These are phyloP conservation scores for Drosophila kohkoa DNA, from an alignment of 1,140 invertebrate genomes.

Conservation along the genomic window DNA sequence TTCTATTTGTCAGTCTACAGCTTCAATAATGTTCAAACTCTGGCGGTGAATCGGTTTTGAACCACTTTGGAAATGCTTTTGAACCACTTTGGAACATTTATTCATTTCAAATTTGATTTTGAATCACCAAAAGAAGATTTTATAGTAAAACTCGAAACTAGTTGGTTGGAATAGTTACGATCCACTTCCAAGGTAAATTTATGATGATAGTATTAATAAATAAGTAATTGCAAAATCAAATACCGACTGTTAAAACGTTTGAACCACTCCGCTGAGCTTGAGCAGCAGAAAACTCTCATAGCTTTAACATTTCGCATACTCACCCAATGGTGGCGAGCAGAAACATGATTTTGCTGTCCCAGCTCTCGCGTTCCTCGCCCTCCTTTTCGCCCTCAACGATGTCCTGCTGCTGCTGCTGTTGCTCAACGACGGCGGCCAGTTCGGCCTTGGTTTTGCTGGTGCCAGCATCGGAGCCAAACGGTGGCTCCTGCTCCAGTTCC, in stretches of 20 bases:
- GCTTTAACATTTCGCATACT: constrained; percentile 10
- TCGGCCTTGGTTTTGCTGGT: constrained; percentile 85
- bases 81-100: too few relatives aligned
- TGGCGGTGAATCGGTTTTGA: background rate
- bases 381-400: constrained; percentile 91
- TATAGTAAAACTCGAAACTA: too few relatives aligned
- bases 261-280: background rate
- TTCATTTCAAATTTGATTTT: too few relatives aligned
- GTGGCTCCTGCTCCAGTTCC: constrained; percentile 84
- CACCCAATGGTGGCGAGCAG: constrained; percentile 94
- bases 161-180: too few relatives aligned
- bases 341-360: constrained; percentile 97
- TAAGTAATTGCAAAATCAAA: too few relatives aligned
- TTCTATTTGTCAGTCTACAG: too few relatives aligned
- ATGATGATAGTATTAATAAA: too few relatives aligned
- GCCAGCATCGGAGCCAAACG: constrained; percentile 75
- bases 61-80: too few relatives aligned
- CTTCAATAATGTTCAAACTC: too few relatives aligned
- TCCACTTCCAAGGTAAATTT: too few relatives aligned
- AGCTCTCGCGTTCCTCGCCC: constrained; percentile 94
- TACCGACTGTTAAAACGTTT: background rate
- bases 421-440: constrained; percentile 85
- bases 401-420: constrained; percentile 88
- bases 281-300: too few relatives aligned
- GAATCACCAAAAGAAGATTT: too few relatives aligned